Percentiles rank a stretch among this genome's conserved stretches.
Conservation (phyloP, 1,140 invertebrate species). For the Globodera ellingtonae region DNA sequence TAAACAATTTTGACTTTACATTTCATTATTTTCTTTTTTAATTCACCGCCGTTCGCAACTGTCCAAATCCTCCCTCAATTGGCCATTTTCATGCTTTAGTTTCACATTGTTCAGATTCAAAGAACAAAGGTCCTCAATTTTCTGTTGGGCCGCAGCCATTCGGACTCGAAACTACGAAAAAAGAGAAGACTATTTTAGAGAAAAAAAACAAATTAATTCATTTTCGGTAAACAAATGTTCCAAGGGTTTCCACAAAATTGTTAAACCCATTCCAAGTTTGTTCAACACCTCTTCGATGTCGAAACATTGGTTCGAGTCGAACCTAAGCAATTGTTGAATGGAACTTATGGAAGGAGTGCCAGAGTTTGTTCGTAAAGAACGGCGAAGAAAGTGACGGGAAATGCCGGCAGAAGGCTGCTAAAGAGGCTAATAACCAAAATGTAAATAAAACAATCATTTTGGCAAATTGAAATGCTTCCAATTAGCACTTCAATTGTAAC, state of each 20-base stretch:
- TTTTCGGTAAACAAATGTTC: too few relatives aligned
- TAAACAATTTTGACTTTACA: too few relatives aligned
- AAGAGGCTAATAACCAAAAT: background rate
- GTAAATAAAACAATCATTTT: background rate
- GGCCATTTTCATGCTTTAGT: conserved; percentile 18
- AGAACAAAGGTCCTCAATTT: conserved; percentile 24
- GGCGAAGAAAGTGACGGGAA: background rate
- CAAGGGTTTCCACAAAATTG: too few relatives aligned
- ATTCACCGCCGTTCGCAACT: conserved; percentile 23
- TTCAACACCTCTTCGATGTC: conserved; percentile 19
- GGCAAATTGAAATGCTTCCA: too few relatives aligned
- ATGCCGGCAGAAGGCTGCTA: background rate
- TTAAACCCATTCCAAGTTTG: too few relatives aligned
- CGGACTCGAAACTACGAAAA: conserved; percentile 3
- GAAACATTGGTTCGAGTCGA: conserved; percentile 21
- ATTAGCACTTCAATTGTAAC: too few relatives aligned
- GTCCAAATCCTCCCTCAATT: background rate
- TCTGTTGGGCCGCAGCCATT: conserved; percentile 24
- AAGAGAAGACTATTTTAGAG: background rate
- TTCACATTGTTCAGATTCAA: conserved; percentile 9
- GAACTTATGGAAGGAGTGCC: conserved; percentile 3
- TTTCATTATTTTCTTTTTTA: background rate
- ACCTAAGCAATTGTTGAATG: background rate
- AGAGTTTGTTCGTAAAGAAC: background rate
- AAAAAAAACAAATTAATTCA: too few relatives aligned